Percentiles rank a stretch among this genome's conserved stretches.
phyloP scores from a whole-genome alignment of 1,140 invertebrate species.

The Caenorhabditis tropicalis region DNA sequence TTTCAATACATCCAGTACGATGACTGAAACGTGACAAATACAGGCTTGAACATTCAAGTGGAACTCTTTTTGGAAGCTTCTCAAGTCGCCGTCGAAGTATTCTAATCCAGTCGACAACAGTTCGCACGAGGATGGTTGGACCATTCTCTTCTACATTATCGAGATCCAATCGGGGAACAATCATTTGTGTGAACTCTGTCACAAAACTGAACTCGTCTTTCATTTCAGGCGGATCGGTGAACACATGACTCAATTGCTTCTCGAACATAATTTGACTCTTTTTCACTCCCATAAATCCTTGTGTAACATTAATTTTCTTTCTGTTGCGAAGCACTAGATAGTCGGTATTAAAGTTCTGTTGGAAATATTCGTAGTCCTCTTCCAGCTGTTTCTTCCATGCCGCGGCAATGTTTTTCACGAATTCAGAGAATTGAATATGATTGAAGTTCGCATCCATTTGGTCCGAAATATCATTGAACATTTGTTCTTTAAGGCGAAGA shows the following conservation, averaged over 20 bases:
- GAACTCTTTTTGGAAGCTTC: background rate
- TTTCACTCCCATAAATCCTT: background rate
- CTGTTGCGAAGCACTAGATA: background rate
- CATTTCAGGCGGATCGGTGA: background rate
- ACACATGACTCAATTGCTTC: background rate
- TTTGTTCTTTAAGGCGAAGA: background rate
- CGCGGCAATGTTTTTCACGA: background rate
- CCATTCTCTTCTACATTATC: background rate
- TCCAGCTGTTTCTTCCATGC: slow-evolving; percentile 10
- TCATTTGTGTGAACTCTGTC: background rate
- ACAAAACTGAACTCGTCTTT: background rate
- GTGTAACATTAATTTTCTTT: background rate
- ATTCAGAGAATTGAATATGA: background rate
- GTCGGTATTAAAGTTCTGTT: background rate
- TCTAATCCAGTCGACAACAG: background rate
- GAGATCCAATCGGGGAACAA: background rate
- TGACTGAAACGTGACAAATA: slow-evolving; percentile 34
- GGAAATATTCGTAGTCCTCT: background rate
- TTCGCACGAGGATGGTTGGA: background rate
- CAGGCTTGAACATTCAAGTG: slow-evolving; percentile 37
- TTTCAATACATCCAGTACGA: slow-evolving; percentile 44
- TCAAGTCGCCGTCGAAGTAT: background rate
- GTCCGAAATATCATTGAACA: slow-evolving; percentile 4
- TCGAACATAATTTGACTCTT: slow-evolving; percentile 12
- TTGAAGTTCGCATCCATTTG: slow-evolving; percentile 9